Percentiles rank a stretch among this genome's conserved stretches.
phyloP scores from a whole-genome alignment of 2,113 vertebrate species.

The Tautogolabrus adspersus region DNA sequence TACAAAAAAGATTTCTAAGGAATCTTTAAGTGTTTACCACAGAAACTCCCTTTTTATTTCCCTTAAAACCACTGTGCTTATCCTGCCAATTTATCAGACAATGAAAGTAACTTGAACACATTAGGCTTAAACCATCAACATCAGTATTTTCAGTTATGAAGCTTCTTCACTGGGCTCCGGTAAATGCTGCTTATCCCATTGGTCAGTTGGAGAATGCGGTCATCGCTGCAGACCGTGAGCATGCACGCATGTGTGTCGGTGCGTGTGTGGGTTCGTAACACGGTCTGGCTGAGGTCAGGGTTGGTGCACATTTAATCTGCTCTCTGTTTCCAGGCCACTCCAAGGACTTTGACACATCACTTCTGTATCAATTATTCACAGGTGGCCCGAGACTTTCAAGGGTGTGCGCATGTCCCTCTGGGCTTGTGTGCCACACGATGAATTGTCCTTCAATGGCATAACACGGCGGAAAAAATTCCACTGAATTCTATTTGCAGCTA shows the following conservation, averaged over 20 bases:
- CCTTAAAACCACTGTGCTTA: neutral
- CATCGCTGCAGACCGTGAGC: slow-evolving; percentile 35
- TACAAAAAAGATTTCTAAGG: no score
- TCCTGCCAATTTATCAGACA: neutral
- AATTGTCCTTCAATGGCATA: slow-evolving; percentile 18
- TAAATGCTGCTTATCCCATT: slow-evolving; percentile 23
- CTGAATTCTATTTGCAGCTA: slow-evolving; percentile 49
- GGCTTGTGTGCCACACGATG: neutral
- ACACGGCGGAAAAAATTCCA: slow-evolving; percentile 18
- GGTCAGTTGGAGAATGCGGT: slow-evolving; percentile 49
- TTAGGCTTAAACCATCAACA: neutral
- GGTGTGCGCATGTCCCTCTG: neutral
- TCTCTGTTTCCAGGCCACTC: slow-evolving; percentile 74
- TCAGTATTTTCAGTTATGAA: slow-evolving; percentile 12
- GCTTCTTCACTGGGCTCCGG: slow-evolving; percentile 29
- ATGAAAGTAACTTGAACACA: neutral
- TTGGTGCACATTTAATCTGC: slow-evolving; percentile 72
- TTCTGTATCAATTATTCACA: slow-evolving; percentile 74
- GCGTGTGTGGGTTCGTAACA: slow-evolving; percentile 59
- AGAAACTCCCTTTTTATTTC: neutral
- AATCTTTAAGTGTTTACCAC: no score
- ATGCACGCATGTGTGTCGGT: slow-evolving; percentile 37
- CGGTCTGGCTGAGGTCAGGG: slow-evolving; percentile 68
- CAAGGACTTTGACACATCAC: slow-evolving; percentile 71
- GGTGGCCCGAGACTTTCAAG: slow-evolving; percentile 37